Conservation (phyloP, 2,113 vertebrate species). For the Prunella fulvescens region DNA sequence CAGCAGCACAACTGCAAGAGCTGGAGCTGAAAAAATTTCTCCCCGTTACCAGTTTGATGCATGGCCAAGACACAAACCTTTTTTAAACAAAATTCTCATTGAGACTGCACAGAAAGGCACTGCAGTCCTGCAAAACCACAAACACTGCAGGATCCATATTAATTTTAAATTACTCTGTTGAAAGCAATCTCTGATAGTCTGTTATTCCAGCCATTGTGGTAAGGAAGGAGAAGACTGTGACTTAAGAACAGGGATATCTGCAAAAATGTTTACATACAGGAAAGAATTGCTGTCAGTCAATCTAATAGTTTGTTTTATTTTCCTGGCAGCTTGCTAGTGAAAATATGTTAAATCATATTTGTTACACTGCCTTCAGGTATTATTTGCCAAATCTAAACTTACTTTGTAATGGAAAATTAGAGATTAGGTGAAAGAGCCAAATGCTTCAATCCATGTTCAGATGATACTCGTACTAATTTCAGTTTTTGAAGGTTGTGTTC, state of each 20-base stretch:
- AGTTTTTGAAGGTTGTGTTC: background rate
- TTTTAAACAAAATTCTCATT: background rate
- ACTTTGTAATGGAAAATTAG: background rate
- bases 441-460: background rate
- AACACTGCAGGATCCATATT: background rate
- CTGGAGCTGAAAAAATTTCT: background rate
- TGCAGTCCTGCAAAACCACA: background rate
- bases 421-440: background rate
- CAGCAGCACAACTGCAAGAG: background rate
- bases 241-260: background rate
- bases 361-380: background rate
- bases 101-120: background rate
- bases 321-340: background rate
- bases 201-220: background rate
- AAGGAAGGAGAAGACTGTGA: background rate
- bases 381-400: background rate
- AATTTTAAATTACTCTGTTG: background rate
- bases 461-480: background rate
- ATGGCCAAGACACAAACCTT: background rate
- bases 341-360: background rate
- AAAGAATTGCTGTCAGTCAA: conserved; percentile 13
- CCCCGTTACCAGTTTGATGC: background rate
- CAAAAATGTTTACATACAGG: background rate
- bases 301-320: background rate
- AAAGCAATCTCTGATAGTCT: background rate